Evolutionary conservation across 2,113 vertebrate genomes (phyloP).

Genomic region (Istiophorus platypterus): DNA sequence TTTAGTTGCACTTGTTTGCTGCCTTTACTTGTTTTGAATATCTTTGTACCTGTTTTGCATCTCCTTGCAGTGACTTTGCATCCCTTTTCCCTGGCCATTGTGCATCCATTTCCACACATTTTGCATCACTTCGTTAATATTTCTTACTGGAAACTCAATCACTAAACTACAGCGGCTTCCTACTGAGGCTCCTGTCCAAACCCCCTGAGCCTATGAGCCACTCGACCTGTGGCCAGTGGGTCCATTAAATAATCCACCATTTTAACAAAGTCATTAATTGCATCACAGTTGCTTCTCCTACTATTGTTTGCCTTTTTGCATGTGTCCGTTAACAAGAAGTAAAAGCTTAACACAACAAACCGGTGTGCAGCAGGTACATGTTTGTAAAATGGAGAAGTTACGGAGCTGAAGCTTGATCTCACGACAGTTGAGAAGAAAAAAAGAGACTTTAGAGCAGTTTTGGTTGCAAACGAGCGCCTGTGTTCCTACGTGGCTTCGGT

Average conservation of each 20-base stretch:
- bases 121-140: background rate
- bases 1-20: too few species aligned
- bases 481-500: conserved; percentile 23
- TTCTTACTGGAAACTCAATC: too few species aligned
- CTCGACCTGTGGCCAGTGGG: too few species aligned
- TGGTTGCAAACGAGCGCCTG: conserved; percentile 26
- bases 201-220: background rate
- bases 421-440: background rate
- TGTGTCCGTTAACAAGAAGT: background rate
- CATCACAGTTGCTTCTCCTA: too few species aligned
- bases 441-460: conserved; percentile 10
- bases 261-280: background rate
- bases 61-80: background rate
- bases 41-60: too few species aligned
- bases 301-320: background rate
- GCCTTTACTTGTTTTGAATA: too few species aligned
- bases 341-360: background rate
- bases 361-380: background rate
- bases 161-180: too few species aligned
- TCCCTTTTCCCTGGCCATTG: too few species aligned
- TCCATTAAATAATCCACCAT: background rate
- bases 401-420: background rate
- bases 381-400: background rate
- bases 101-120: background rate
- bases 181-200: too few species aligned